phyloP scores from a whole-genome alignment of 2,797 vertebrate genomes.

The Hemitrygon akajei region DNA sequence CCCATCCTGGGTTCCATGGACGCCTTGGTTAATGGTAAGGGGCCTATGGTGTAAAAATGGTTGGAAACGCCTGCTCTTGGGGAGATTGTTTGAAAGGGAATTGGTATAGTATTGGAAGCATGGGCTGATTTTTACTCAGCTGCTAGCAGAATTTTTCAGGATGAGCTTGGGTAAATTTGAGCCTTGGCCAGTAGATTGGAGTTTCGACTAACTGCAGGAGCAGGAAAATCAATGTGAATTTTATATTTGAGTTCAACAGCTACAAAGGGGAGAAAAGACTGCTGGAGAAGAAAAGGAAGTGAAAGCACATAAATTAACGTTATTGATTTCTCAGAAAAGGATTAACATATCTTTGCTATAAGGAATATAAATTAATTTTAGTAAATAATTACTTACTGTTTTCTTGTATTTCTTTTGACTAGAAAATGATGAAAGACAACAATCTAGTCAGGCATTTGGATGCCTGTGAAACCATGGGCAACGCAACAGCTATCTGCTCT shows the following conservation, averaged over 20 bases:
- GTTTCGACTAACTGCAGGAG: neutral
- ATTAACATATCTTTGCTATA: neutral
- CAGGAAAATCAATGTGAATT: neutral
- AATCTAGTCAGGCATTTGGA: slow-evolving; percentile 95
- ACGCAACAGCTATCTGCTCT: slow-evolving; percentile 95
- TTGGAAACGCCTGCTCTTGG: too few species aligned
- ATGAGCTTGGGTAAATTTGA: neutral
- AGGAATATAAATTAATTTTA: neutral
- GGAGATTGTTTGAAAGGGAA: neutral
- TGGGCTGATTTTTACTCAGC: neutral
- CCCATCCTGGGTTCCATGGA: too few species aligned
- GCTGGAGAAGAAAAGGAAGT: neutral
- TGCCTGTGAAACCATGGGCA: slow-evolving; percentile 98
- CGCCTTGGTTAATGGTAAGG: too few species aligned
- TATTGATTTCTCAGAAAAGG: neutral
- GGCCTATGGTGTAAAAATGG: too few species aligned
- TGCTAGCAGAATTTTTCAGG: neutral
- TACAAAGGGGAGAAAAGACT: neutral
- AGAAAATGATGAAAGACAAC: slow-evolving; percentile 99
- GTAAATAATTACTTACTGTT: neutral
- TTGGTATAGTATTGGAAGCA: neutral
- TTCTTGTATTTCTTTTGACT: slow-evolving; percentile 40
- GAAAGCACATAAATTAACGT: neutral
- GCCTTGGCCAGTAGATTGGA: neutral
- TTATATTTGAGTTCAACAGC: neutral